Evolutionary conservation across 2,797 vertebrate genomes (phyloP).

Genomic region (Chloroceryle inda): DNA sequence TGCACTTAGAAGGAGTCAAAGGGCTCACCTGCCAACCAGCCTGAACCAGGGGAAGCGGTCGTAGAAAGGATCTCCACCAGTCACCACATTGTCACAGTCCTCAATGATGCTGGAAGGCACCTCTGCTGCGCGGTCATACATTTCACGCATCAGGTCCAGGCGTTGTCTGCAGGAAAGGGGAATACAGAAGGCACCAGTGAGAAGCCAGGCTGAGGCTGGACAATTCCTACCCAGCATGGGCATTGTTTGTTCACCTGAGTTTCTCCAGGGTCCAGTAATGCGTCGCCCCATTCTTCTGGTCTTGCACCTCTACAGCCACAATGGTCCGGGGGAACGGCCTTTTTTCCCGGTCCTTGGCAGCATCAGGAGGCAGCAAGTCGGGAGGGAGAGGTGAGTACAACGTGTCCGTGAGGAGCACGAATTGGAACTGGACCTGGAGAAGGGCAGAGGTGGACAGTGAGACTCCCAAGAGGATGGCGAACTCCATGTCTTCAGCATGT

Average conservation of each 20-base stretch:
- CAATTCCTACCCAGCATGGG: fast-evolving
- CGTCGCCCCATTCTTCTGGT: constrained; percentile 96
- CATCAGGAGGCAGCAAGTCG: constrained; percentile 90
- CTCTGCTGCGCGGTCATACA: constrained; percentile 96
- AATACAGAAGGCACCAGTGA: fast-evolving
- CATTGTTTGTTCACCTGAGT: constrained; percentile 84
- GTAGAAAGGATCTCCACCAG: constrained; percentile 96
- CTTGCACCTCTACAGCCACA: constrained; percentile 96
- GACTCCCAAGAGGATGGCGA: neutral
- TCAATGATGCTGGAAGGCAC: constrained; percentile 89
- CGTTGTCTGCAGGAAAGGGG: constrained; percentile 86
- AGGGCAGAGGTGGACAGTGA: neutral
- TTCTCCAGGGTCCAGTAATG: constrained; percentile 99
- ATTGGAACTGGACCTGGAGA: constrained; percentile 96
- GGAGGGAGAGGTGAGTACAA: constrained; percentile 95
- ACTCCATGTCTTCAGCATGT: fast-evolving
- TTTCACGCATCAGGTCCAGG: constrained; percentile 96
- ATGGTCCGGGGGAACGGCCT: constrained; percentile 94
- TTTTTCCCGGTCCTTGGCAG: constrained; percentile 88
- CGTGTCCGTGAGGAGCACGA: constrained; percentile 95
- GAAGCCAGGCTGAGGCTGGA: fast-evolving
- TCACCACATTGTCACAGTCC: constrained; percentile 93
- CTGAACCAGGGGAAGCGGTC: constrained; percentile 99
- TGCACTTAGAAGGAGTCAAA: neutral
- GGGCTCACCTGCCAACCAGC: constrained; percentile 95